Evolutionary conservation across 2,113 vertebrate genomes (phyloP).

Genomic region (Thinocorus orbignyianus): DNA sequence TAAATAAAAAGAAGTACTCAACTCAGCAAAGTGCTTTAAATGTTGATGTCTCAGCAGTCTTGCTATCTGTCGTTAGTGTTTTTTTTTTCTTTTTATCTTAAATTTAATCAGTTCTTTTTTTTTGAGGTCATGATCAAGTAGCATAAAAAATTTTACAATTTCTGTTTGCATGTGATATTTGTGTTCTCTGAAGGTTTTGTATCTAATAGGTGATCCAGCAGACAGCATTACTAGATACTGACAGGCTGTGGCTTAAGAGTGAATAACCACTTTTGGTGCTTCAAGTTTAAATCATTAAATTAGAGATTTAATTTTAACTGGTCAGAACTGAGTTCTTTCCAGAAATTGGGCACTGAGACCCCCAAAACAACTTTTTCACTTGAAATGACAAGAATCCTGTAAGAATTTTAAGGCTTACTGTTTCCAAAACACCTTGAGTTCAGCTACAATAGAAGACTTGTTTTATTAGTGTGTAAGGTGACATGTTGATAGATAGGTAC

Average conservation of each 20-base stretch:
- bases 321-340: neutral
- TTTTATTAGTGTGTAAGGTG: neutral
- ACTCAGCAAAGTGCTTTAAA: neutral
- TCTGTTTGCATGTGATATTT: neutral
- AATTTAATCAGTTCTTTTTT: constrained; percentile 22
- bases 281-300: neutral
- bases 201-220: neutral
- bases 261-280: neutral
- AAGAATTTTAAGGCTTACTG: neutral
- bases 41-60: constrained; percentile 29
- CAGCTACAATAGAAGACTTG: neutral
- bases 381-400: neutral
- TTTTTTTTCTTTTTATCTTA: constrained; percentile 17
- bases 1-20: constrained; percentile 10
- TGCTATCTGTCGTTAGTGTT: neutral
- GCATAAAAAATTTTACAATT: constrained; percentile 1
- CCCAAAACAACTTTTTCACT: neutral
- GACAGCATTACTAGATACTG: neutral
- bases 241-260: neutral
- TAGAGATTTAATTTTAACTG: neutral
- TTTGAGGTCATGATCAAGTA: constrained; percentile 28
- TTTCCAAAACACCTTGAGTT: neutral
- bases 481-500: neutral
- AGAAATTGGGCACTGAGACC: neutral
- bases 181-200: neutral